Evolutionary conservation across 64 coral and sea anemone species (phyloP).

Genomic region (Montipora foliosa): DNA sequence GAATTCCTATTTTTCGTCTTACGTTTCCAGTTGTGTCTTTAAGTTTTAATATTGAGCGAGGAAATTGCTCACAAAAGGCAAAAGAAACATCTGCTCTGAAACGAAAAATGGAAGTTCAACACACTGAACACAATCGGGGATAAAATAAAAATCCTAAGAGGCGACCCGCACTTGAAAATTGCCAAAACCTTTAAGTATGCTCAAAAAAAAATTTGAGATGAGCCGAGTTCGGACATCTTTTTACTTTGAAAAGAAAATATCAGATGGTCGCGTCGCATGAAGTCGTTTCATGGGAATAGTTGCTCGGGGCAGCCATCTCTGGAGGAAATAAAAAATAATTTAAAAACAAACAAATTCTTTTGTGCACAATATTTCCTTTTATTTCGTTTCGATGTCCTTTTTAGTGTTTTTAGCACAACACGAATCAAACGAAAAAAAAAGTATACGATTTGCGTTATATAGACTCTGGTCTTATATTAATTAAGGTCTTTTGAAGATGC

Average conservation of each 20-base stretch:
- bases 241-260: neutral
- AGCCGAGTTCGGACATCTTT: neutral
- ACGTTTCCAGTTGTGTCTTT: slow-evolving; percentile 13
- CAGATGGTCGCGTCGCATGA: neutral
- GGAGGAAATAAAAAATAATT: slow-evolving; percentile 19
- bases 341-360: slow-evolving; percentile 47
- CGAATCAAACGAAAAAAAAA: slow-evolving; percentile 32
- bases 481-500: neutral
- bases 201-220: neutral
- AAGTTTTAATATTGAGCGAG: slow-evolving; percentile 17
- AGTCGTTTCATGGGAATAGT: slow-evolving; percentile 17
- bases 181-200: neutral
- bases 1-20: neutral
- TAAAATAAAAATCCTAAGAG: neutral
- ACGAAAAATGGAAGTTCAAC: slow-evolving; percentile 13
- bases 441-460: slow-evolving; percentile 26
- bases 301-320: slow-evolving; percentile 18
- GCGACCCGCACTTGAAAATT: neutral
- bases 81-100: slow-evolving; percentile 30
- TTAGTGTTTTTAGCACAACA: slow-evolving; percentile 32
- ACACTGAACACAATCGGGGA: neutral
- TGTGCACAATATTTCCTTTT: slow-evolving; percentile 4
- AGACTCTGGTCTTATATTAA: slow-evolving; percentile 2
- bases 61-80: slow-evolving; percentile 28
- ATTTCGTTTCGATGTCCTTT: slow-evolving; percentile 37